phyloP scores from a whole-genome alignment of 2,113 vertebrate genomes.

The Narcine bancroftii region DNA sequence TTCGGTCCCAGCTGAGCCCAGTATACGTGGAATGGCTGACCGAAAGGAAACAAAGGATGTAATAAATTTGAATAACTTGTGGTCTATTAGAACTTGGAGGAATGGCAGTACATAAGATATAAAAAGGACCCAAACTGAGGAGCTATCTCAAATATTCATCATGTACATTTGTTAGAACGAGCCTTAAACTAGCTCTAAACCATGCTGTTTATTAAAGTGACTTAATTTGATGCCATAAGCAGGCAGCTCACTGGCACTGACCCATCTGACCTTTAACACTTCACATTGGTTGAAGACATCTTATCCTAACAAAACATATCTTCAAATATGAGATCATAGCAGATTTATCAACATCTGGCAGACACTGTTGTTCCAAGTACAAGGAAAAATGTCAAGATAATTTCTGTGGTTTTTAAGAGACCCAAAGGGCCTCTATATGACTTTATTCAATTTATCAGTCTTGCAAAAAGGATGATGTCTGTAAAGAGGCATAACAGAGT shows the following conservation, averaged over 20 bases:
- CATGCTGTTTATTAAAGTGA: background rate
- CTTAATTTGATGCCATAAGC: background rate
- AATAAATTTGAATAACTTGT: background rate
- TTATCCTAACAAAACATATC: slow-evolving; percentile 26
- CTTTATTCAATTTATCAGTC: background rate
- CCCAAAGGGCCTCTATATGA: background rate
- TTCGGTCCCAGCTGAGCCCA: too few relatives aligned
- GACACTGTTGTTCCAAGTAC: background rate
- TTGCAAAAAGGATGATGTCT: background rate
- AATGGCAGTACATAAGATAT: background rate
- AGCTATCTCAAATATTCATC: background rate
- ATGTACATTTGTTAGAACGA: background rate
- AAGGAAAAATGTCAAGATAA: background rate
- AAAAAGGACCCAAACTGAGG: background rate
- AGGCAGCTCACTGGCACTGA: background rate
- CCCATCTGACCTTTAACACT: background rate
- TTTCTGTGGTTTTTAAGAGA: background rate
- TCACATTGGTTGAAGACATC: background rate
- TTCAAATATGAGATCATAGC: slow-evolving; percentile 25
- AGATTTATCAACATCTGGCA: slow-evolving; percentile 19
- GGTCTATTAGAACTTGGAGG: background rate
- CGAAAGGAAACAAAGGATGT: too few relatives aligned
- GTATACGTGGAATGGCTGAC: too few relatives aligned
- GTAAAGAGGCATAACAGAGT: background rate
- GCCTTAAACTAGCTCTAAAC: background rate